phyloP scores from a whole-genome alignment of 2,113 vertebrate genomes.

The Sciurus niger region DNA sequence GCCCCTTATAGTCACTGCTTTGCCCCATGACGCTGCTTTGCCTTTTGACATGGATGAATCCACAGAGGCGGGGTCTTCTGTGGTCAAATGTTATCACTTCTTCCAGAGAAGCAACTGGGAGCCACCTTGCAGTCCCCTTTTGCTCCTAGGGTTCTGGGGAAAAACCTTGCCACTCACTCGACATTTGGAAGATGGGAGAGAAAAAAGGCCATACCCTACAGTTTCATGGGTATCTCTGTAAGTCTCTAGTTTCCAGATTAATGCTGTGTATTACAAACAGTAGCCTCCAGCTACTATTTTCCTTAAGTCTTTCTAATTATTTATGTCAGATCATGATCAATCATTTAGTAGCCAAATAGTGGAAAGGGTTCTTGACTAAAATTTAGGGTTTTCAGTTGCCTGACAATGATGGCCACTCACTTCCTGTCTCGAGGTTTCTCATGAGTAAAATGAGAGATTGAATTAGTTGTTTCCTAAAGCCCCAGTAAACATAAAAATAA shows the following conservation, averaged over 20 bases:
- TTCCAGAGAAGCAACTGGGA: neutral
- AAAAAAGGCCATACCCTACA: neutral
- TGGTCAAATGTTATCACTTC: neutral
- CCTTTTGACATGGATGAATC: neutral
- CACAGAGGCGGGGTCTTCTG: neutral
- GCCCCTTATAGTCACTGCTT: neutral
- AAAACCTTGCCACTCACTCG: neutral
- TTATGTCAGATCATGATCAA: neutral
- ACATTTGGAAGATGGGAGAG: neutral
- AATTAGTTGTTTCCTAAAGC: neutral
- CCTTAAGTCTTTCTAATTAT: neutral
- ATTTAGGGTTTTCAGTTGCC: neutral
- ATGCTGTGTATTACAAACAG: neutral
- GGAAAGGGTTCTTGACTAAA: neutral
- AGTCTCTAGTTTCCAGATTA: conserved; percentile 31
- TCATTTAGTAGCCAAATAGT: neutral
- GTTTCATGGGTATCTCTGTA: neutral
- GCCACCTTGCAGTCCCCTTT: neutral
- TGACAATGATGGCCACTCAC: no score
- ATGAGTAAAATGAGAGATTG: neutral
- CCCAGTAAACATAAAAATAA: conserved; percentile 9
- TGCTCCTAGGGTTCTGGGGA: neutral
- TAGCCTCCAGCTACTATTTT: neutral
- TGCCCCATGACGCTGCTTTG: neutral
- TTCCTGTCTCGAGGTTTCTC: neutral